Percentiles rank a stretch among this genome's conserved stretches.
These are phyloP conservation scores for Linepithema humile DNA, from an alignment of 1,140 invertebrate genomes.

Conservation along the genomic window DNA sequence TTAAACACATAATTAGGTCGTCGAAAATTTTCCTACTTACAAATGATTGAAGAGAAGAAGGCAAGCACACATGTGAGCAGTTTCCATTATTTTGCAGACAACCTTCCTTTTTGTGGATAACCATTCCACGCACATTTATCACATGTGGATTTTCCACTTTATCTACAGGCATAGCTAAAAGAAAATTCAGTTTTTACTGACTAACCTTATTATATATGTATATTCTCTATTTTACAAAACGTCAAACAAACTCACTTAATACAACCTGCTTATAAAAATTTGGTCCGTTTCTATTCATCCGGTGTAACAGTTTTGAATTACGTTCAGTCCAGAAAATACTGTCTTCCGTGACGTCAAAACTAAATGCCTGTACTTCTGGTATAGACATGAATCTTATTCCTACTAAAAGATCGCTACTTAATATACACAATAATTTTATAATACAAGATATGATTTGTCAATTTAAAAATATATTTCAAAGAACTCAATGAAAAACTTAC, in stretches of 20 bases:
- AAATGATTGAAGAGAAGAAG: constrained; percentile 73
- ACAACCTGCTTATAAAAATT: constrained; percentile 77
- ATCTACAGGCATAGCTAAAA: constrained; percentile 39
- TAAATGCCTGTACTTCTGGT: constrained; percentile 84
- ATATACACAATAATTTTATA: neutral
- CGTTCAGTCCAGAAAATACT: constrained; percentile 84
- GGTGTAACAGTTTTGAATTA: constrained; percentile 82
- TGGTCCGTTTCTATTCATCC: constrained; percentile 84
- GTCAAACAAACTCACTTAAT: constrained; percentile 68
- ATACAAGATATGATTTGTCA: too few species aligned
- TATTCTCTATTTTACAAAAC: neutral
- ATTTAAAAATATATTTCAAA: too few species aligned
- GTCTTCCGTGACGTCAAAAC: constrained; percentile 85
- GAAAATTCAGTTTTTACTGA: constrained; percentile 1
- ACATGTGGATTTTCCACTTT: constrained; percentile 73
- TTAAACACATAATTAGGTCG: neutral
- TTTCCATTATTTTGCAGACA: constrained; percentile 88
- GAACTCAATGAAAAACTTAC: too few species aligned
- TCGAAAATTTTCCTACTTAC: constrained; percentile 54
- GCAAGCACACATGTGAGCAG: constrained; percentile 90
- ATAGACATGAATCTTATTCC: too few species aligned
- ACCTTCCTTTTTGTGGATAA: constrained; percentile 81
- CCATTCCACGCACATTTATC: constrained; percentile 69
- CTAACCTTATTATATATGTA: neutral
- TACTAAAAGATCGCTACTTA: constrained; percentile 76